Percentiles rank a stretch among this genome's conserved stretches.
phyloP scores from a whole-genome alignment of 2,113 vertebrate genomes.

The Passer montanus region DNA sequence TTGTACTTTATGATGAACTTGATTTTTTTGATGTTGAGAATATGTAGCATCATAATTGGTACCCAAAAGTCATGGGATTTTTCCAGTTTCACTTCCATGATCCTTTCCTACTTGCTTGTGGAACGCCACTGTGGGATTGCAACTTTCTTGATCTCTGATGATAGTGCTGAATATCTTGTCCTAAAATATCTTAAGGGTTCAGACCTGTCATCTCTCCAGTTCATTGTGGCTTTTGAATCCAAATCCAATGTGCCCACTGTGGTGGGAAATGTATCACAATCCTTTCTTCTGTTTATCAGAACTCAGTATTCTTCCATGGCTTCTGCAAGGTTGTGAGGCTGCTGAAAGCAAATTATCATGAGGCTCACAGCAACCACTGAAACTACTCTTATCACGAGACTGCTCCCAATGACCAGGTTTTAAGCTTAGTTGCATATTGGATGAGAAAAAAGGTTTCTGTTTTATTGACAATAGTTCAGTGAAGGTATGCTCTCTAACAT shows the following conservation, averaged over 20 bases:
- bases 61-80: not conserved
- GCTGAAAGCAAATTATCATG: not conserved
- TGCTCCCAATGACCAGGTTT: not conserved
- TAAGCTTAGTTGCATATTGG: not conserved
- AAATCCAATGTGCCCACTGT: not conserved
- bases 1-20: not conserved
- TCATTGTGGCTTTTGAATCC: not conserved
- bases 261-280: not conserved
- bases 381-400: not conserved
- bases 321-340: not conserved
- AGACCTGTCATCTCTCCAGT: not conserved
- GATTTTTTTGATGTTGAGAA: not conserved
- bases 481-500: not conserved
- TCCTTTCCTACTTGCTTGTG: not conserved
- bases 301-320: not conserved
- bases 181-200: not conserved
- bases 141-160: not conserved
- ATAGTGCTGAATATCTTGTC: not conserved
- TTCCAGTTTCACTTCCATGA: not conserved
- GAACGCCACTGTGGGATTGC: not conserved
- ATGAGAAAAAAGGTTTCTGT: not conserved
- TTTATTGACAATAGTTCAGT: not conserved
- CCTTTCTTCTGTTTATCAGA: not conserved
- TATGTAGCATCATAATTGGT: not conserved
- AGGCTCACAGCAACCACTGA: not conserved